Base-by-base conservation (phyloP, 2,888 invertebrate genomes). In the Phalera bucephala region DNA sequence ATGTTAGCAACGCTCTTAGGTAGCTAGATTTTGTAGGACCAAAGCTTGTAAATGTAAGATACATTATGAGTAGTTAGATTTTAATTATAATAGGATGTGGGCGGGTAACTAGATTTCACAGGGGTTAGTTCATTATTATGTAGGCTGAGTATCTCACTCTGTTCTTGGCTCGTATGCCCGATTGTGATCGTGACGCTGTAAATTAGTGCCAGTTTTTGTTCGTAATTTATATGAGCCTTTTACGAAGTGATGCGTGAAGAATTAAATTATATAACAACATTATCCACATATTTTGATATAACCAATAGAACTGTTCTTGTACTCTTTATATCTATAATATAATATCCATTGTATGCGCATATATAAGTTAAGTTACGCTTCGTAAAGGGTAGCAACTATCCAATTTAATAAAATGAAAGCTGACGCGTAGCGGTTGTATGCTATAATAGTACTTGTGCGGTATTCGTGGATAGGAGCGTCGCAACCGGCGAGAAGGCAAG, bases 401-500 rank as follows among this genome's bases (percentile, higher is more conserved):
- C 45, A 55, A 55, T 57, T 58, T 59, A 40, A 44, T 37, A 43
- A 55, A 59, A 55, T 46, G 60, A 52, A 59, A 59, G 40, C 52
- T 55, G 49, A 49, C 43, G 55, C 48, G 44, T 32, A 45, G 46
- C 46, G 45, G 40, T 52, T 50, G 56, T 44, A 33, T 20, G 11
- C 11, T 40, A 40, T 46, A 37, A 36, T 45, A 36, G 46, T 31
- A 14, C 15, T 48, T 43, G 48, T 45, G 40, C 29, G 43, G 45
- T 60, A 49, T 62, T 54, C 50, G 56, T 54, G 50, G 55, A 58
- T 49, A 45, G 40, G 40, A 45, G 42, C 52, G 52, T 56, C 63
- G 63, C 51, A 40, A 43, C 14, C 13, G 25, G 28, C 10, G 55
- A 56, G 57, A 44, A 57, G 52, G 54, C 52, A 59, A 60, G 61